Conservation (phyloP, 1,140 invertebrate genomes). For the Brachionus calyciflorus region DNA sequence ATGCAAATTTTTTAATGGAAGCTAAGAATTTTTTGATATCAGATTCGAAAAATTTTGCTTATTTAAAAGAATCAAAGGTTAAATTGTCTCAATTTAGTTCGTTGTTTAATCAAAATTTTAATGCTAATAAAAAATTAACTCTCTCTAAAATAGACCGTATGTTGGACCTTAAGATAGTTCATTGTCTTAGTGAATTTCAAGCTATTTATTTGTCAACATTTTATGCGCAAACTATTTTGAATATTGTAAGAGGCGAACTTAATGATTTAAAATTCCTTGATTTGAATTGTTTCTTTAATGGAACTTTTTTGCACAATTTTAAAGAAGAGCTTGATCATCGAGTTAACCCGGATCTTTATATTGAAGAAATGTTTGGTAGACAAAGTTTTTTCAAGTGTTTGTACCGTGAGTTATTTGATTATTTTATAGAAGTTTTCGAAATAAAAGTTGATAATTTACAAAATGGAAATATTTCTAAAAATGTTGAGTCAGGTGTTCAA, state of each 20-base stretch:
- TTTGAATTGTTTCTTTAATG: conserved; percentile 51
- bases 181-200: conserved; percentile 43
- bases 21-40: background rate
- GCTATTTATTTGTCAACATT: conserved; percentile 26
- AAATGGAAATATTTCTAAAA: too few relatives aligned
- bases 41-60: background rate
- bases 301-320: conserved; percentile 54
- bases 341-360: conserved; percentile 50
- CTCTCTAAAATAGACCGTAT: background rate
- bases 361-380: conserved; percentile 50
- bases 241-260: background rate
- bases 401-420: conserved; percentile 46
- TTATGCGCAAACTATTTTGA: background rate
- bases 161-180: background rate
- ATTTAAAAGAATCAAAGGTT: background rate
- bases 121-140: background rate
- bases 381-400: conserved; percentile 47
- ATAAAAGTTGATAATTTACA: too few relatives aligned
- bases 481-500: too few relatives aligned
- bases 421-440: conserved; percentile 34
- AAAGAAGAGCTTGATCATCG: conserved; percentile 49
- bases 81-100: background rate
- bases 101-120: background rate
- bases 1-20: background rate
- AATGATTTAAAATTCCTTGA: conserved; percentile 46